Evolutionary conservation across 2,888 invertebrate genomes (phyloP).

Genomic region (Eugnorisma glareosa): DNA sequence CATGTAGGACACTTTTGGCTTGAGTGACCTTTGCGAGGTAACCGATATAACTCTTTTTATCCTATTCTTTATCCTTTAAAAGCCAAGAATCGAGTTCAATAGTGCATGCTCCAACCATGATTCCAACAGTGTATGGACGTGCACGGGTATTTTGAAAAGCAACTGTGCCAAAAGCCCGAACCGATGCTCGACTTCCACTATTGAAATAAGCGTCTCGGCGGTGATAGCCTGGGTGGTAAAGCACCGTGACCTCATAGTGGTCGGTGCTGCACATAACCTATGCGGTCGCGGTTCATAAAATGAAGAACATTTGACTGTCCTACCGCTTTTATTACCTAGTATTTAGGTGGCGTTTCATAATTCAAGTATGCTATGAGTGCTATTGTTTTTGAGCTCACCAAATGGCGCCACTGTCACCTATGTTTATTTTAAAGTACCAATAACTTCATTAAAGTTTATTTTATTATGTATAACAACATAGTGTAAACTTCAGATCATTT

Average conservation of each 20-base stretch:
- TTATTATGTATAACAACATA: too few relatives aligned
- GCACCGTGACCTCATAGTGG: background rate
- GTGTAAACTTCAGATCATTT: too few relatives aligned
- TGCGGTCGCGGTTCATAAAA: background rate
- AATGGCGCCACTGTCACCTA: too few relatives aligned
- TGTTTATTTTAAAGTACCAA: too few relatives aligned
- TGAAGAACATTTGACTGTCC: background rate
- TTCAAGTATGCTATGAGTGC: background rate
- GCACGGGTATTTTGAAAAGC: background rate
- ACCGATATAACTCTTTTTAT: background rate
- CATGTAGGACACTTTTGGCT: background rate
- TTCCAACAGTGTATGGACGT: too few relatives aligned
- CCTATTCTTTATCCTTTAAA: background rate
- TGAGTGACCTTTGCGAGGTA: too few relatives aligned
- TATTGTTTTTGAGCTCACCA: too few relatives aligned
- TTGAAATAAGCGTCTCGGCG: too few relatives aligned
- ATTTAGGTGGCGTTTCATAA: background rate
- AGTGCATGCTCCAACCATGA: background rate
- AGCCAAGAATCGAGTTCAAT: background rate
- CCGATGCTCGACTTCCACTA: background rate
- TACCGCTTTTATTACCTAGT: too few relatives aligned
- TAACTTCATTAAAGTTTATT: too few relatives aligned
- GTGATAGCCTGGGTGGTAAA: background rate
- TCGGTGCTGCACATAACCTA: background rate
- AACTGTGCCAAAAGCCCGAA: too few relatives aligned